A percentile compares a stretch with the other conserved stretches of the same genome.
Evolutionary conservation across 2,113 vertebrate genomes (phyloP).

Genomic region (Ophthalmotilapia sp.): DNA sequence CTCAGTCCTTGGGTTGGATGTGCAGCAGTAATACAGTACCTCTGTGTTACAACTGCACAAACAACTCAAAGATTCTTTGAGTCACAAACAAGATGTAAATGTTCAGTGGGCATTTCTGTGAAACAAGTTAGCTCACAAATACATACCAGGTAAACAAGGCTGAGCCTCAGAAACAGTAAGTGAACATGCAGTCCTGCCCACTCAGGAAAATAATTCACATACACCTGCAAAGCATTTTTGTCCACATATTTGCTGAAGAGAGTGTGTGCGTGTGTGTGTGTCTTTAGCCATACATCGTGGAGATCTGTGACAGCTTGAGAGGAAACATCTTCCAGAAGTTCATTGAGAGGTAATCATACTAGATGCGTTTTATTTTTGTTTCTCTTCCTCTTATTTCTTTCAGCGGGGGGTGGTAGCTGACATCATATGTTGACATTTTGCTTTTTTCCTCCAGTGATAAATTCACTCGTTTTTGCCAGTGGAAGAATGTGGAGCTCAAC

Average conservation of each 20-base stretch:
- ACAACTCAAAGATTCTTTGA: background rate
- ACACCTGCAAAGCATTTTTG: background rate
- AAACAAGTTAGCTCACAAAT: background rate
- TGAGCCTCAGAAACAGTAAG: background rate
- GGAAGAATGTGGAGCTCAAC: constrained; percentile 99
- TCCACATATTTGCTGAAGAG: background rate
- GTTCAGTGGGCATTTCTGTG: background rate
- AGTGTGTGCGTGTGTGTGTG: background rate
- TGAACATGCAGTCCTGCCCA: background rate
- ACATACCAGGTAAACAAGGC: background rate
- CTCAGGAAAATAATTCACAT: background rate
- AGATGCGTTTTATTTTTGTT: background rate
- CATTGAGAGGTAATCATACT: constrained; percentile 84
- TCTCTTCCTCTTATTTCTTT: background rate
- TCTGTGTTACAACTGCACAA: background rate
- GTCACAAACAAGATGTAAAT: background rate
- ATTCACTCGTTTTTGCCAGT: constrained; percentile 97
- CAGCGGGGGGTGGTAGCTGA: background rate
- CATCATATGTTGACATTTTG: background rate
- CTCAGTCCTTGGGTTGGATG: background rate
- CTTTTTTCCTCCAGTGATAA: constrained; percentile 78
- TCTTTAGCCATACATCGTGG: constrained; percentile 85
- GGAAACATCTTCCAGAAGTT: constrained; percentile 94
- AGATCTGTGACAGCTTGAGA: constrained; percentile 94
- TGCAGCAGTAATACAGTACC: background rate